Percentiles rank a stretch among this genome's conserved stretches.
These are phyloP conservation scores for Enteromius anoplus DNA, from an alignment of 2,797 vertebrate genomes.

Conservation along the genomic window DNA sequence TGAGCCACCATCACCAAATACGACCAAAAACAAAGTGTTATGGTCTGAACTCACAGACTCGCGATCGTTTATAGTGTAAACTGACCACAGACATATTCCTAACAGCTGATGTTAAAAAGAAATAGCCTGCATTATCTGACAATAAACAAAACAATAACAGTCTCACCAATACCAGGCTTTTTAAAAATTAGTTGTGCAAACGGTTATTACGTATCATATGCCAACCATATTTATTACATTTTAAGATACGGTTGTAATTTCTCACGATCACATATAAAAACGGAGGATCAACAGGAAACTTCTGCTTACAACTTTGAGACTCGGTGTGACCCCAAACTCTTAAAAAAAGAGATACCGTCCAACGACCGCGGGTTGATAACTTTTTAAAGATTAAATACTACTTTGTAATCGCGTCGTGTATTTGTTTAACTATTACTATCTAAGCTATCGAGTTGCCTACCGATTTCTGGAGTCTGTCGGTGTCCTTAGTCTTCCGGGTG, in stretches of 20 bases:
- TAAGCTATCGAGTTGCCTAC: constrained; percentile 8
- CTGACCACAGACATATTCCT: not conserved
- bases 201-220: not conserved
- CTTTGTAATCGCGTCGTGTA: not conserved
- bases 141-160: not conserved
- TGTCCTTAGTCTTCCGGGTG: constrained; percentile 25
- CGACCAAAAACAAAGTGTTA: not conserved
- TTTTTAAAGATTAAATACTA: not conserved
- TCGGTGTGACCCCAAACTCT: not conserved
- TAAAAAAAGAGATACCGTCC: not conserved
- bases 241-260: not conserved
- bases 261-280: not conserved
- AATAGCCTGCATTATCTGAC: not conserved
- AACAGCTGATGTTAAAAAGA: not conserved
- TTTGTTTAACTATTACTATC: not conserved
- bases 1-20: not conserved
- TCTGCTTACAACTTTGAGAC: constrained; percentile 33
- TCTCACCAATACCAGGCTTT: not conserved
- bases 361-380: not conserved
- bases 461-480: not conserved
- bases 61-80: not conserved
- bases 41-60: not conserved
- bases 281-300: not conserved
- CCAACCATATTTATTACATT: not conserved
- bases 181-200: not conserved